Evolutionary conservation across 2,113 vertebrate genomes (phyloP).

Genomic region (Zapus hudsonius): DNA sequence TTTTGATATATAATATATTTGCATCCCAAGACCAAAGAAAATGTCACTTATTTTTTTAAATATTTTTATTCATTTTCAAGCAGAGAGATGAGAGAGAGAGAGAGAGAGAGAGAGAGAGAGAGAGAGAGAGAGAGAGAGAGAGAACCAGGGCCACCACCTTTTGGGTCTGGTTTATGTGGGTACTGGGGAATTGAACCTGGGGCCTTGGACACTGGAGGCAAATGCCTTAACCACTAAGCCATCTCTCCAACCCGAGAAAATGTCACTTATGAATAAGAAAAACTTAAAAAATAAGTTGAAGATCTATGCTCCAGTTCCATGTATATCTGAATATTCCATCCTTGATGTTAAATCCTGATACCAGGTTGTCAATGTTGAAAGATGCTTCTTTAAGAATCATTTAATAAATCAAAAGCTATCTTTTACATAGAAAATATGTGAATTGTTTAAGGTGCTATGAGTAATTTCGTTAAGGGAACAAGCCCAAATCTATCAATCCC

Average conservation of each 20-base stretch:
- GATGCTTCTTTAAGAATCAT: background rate
- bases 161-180: too few relatives aligned
- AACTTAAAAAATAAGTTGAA: conserved; percentile 55
- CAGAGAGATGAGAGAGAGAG: too few relatives aligned
- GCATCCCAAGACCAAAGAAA: background rate
- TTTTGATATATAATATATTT: conserved; percentile 5
- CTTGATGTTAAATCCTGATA: background rate
- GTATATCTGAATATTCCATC: background rate
- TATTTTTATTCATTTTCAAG: too few relatives aligned
- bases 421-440: background rate
- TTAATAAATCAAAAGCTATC: background rate
- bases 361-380: conserved; percentile 2
- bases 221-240: too few relatives aligned
- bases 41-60: background rate
- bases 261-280: background rate
- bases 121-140: too few relatives aligned
- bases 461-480: background rate
- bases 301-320: background rate
- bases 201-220: too few relatives aligned
- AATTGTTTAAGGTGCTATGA: background rate
- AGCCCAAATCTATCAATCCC: background rate
- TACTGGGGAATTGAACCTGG: too few relatives aligned
- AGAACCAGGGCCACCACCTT: too few relatives aligned
- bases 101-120: too few relatives aligned
- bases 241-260: too few relatives aligned